Conservation (phyloP, 2,888 invertebrate genomes). For the Ctenicera cuprea region DNA sequence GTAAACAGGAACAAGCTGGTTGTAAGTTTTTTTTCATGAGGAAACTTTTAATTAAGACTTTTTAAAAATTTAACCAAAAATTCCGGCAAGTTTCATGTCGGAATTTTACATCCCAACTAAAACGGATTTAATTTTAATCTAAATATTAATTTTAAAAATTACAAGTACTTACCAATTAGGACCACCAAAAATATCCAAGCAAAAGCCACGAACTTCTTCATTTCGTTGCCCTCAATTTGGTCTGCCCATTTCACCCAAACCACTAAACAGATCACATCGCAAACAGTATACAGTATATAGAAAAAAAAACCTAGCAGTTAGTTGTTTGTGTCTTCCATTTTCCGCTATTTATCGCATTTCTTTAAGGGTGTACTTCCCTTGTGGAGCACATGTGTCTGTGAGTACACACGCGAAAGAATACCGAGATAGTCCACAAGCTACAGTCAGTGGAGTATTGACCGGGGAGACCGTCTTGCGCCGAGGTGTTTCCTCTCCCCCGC, state of each 20-base stretch:
- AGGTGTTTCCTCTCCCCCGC: constrained; percentile 56
- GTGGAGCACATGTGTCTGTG: constrained; percentile 53
- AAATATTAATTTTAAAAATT: not conserved
- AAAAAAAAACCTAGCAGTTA: constrained; percentile 19
- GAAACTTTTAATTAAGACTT: not conserved
- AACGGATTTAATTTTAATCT: too few species aligned
- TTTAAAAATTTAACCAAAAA: not conserved
- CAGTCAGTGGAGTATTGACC: constrained; percentile 59
- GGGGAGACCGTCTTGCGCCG: constrained; percentile 59
- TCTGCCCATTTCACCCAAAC: constrained; percentile 49
- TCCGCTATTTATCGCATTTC: constrained; percentile 47
- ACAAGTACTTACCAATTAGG: constrained; percentile 41
- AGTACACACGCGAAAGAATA: constrained; percentile 57
- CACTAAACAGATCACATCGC: constrained; percentile 52
- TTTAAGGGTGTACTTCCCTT: constrained; percentile 49
- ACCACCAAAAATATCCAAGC: constrained; percentile 51
- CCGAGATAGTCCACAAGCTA: constrained; percentile 51
- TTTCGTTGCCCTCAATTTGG: constrained; percentile 53
- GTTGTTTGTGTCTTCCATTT: constrained; percentile 29
- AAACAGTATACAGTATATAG: constrained; percentile 31
- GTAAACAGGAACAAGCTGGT: constrained; percentile 2
- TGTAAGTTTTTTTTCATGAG: not conserved
- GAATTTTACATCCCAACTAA: not conserved
- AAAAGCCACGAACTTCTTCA: constrained; percentile 50
- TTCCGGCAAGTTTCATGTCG: not conserved